Percentiles rank a stretch among this genome's conserved stretches.
Evolutionary conservation across 2,797 vertebrate species (phyloP).

Genomic region (Enoplosus armatus): DNA sequence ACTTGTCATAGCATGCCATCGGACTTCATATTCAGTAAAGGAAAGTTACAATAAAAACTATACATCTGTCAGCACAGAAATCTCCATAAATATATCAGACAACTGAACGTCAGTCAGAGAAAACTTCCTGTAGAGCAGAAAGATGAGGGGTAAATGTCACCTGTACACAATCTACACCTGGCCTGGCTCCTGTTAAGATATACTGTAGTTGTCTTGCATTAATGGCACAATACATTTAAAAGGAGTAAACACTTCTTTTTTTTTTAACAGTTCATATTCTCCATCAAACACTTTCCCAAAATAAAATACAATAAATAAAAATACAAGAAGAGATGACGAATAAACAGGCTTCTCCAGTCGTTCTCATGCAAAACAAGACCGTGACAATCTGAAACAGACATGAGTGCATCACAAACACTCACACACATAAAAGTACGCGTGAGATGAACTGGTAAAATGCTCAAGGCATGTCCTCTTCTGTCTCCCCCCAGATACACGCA

Average conservation of each 20-base stretch:
- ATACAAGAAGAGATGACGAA: constrained; percentile 45
- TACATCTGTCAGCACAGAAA: constrained; percentile 85
- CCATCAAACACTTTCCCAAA: constrained; percentile 25
- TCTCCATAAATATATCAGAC: constrained; percentile 84
- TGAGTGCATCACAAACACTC: constrained; percentile 29
- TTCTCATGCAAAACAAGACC: constrained; percentile 56
- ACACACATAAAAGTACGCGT: constrained; percentile 34
- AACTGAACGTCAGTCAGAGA: constrained; percentile 88
- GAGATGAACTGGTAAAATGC: constrained; percentile 48
- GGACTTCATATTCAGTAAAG: constrained; percentile 76
- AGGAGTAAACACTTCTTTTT: constrained; percentile 70
- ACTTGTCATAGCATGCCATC: constrained; percentile 70
- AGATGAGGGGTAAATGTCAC: constrained; percentile 73
- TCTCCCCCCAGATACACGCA: constrained; percentile 48
- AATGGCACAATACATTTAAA: constrained; percentile 76
- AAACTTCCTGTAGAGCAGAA: constrained; percentile 82
- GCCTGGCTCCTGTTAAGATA: constrained; percentile 40
- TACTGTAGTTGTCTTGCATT: constrained; percentile 62
- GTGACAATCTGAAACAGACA: constrained; percentile 34
- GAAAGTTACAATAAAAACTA: constrained; percentile 77
- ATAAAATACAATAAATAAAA: constrained; percentile 72
- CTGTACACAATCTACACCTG: constrained; percentile 75
- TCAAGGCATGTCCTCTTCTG: constrained; percentile 34
- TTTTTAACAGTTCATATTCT: constrained; percentile 49
- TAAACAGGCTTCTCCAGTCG: constrained; percentile 33